These are phyloP conservation scores for Amphipyra berbera DNA, from an alignment of 2,888 invertebrate genomes.

Conservation along the genomic window DNA sequence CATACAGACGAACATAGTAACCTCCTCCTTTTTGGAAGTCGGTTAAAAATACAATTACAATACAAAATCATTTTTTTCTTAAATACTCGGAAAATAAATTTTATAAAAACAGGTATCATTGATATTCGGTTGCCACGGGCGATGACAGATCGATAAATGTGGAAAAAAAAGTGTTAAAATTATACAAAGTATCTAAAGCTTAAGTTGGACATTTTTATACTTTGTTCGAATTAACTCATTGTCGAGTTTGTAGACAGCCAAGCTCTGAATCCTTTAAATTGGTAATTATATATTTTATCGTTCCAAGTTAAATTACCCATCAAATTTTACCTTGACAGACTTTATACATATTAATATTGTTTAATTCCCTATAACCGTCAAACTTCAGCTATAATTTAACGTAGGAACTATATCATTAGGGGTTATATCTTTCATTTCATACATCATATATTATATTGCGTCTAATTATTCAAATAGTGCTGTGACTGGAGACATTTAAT, in stretches of 20 bases:
- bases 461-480: background rate
- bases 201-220: no score
- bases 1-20: no score
- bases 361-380: constrained; percentile 3
- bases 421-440: constrained; percentile 3
- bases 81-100: no score
- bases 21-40: no score
- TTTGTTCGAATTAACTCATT: no score
- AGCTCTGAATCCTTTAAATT: background rate
- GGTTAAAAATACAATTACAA: no score
- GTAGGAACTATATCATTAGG: background rate
- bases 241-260: background rate
- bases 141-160: no score
- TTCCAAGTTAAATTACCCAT: constrained; percentile 20
- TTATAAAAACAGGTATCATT: no score
- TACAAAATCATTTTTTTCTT: no score
- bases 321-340: constrained; percentile 6
- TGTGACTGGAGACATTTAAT: background rate
- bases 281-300: constrained; percentile 8
- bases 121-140: no score
- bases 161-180: no score
- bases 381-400: constrained; percentile 9
- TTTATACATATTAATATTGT: constrained; percentile 14
- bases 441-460: constrained; percentile 4
- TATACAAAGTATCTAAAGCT: no score